These are phyloP conservation scores for Xiphydria camelus DNA, from an alignment of 2,888 invertebrate species.

Conservation along the genomic window DNA sequence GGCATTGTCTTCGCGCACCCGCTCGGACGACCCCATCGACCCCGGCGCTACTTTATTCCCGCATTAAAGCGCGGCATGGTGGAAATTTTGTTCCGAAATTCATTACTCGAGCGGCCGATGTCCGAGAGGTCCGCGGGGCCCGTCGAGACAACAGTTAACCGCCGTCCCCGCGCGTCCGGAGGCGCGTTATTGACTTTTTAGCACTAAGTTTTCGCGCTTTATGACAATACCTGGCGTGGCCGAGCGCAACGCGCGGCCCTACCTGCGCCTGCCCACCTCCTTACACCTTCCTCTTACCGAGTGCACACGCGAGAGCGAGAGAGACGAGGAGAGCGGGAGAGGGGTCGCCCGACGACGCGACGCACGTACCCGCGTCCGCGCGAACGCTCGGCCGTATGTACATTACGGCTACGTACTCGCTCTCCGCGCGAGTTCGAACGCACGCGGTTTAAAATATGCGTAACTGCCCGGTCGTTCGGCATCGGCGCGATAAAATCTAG, in stretches of 20 bases:
- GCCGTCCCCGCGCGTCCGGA: background rate
- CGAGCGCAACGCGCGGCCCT: too few species aligned
- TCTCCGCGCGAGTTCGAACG: slow-evolving; percentile 22
- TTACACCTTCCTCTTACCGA: too few species aligned
- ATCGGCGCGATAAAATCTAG: slow-evolving; percentile 52
- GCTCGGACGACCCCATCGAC: slow-evolving; percentile 48
- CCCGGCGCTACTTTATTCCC: slow-evolving; percentile 51
- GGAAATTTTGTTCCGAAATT: slow-evolving; percentile 1
- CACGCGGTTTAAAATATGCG: slow-evolving; percentile 38
- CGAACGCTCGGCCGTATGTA: too few species aligned
- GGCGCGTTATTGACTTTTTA: slow-evolving; percentile 1
- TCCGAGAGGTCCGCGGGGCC: background rate
- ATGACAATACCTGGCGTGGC: slow-evolving; percentile 19
- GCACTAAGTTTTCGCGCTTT: slow-evolving; percentile 22
- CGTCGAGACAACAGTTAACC: slow-evolving; percentile 1
- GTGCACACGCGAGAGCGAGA: too few species aligned
- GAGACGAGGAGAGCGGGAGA: too few species aligned
- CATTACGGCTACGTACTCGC: too few species aligned
- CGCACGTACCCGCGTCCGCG: too few species aligned
- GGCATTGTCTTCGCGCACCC: slow-evolving; percentile 46
- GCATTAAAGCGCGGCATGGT: slow-evolving; percentile 40
- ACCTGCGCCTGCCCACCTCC: too few species aligned
- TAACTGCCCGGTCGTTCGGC: slow-evolving; percentile 39
- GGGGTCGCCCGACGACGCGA: too few species aligned
- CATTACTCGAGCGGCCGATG: background rate